Conservation (phyloP, 2,888 invertebrate species). For the Trachelus tabidus region DNA sequence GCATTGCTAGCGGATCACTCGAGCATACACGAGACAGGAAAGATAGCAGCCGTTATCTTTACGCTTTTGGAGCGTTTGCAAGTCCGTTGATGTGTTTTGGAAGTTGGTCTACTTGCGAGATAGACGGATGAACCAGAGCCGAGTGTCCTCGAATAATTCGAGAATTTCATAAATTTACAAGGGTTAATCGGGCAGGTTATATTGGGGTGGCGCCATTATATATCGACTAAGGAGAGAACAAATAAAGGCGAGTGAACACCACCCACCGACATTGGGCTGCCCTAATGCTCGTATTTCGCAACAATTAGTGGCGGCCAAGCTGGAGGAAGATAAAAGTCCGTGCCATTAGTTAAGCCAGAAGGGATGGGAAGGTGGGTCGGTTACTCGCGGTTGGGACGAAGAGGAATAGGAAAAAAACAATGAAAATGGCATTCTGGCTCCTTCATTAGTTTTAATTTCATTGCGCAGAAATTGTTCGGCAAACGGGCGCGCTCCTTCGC, state of each 20-base stretch:
- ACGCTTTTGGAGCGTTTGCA: not conserved
- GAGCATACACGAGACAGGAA: not conserved
- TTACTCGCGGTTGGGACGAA: not conserved
- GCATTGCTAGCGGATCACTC: not conserved
- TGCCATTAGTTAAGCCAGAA: slow-evolving; percentile 20
- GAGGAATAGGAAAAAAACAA: not conserved
- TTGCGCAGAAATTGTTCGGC: not conserved
- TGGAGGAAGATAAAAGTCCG: slow-evolving; percentile 25
- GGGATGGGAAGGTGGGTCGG: not conserved
- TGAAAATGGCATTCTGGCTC: not conserved
- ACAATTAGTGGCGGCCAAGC: slow-evolving; percentile 23
- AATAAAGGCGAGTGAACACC: not conserved
- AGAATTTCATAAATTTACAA: not conserved
- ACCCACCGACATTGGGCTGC: not conserved
- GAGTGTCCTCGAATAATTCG: not conserved
- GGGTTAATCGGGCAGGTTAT: not conserved
- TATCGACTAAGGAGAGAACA: not conserved
- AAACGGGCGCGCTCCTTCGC: not conserved
- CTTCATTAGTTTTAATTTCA: slow-evolving; percentile 5
- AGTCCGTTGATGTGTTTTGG: not conserved
- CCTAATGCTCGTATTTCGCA: slow-evolving; percentile 23
- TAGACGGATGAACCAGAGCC: not conserved
- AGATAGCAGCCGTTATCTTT: not conserved
- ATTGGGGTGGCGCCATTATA: not conserved
- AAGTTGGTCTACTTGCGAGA: not conserved